Base-by-base conservation (phyloP, 30 jellyfish, hydroid and myxozoan species). In the Hydractinia echinata region DNA sequence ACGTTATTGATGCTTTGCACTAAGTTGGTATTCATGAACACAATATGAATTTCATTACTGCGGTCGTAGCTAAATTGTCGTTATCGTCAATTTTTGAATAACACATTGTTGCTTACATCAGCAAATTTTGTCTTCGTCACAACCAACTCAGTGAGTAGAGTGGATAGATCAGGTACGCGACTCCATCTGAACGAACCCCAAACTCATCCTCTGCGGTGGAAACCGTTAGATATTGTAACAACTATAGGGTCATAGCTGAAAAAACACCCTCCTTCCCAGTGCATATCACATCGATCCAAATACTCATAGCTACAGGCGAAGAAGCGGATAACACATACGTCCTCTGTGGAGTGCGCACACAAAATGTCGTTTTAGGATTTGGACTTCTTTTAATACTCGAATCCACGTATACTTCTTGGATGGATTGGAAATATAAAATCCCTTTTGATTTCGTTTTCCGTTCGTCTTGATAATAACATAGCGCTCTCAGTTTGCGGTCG, bases 251-350 rank as follows among this genome's bases (percentile, higher is more conserved):
- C 87, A 80, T 80, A 20, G 84, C 52, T 49, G 73, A 30, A 51
- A 93, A 55, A 5, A 95, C 99, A 11, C 99, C 99, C 81, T 93
- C 99, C 74, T 83, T 87, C 51, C 99, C 99, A 1, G 99, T 93
- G 74, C 94, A 82, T 4, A 93, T 73, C 14, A 93, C 96, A 79
- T 93, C 99, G 82, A 93, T 87, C 99, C 99, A 93, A 51, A 93
- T 88, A 76, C 99, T 93, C 99, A 93, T 93, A 10, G 96, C 99
- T 8, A 87, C 73, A 6, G 99, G 95, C 61, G 94, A 81, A n/a
- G 99, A 74, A 9, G 99, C 99, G n/a, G 93, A 84, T 44, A 93
- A 81, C 66, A 84, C 73, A 56, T 51, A 87, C 78, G 83, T 93
- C 79, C 95, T 79, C 72, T 93, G 96, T 53, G 94, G 99, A 10